phyloP scores from a whole-genome alignment of 1,140 invertebrate species.

The Saccostrea echinata region DNA sequence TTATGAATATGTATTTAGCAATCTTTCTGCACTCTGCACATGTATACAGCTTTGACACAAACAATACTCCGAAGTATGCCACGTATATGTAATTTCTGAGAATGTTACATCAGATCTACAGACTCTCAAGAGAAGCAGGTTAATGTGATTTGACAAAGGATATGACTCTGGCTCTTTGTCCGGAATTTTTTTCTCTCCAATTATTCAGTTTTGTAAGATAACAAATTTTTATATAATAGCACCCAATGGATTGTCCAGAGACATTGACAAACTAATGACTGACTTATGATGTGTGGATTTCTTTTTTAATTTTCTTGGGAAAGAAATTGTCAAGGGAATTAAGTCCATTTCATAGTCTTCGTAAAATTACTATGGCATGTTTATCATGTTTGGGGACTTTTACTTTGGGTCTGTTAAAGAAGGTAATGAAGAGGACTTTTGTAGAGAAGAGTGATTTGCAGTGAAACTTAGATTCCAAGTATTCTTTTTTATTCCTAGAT shows the following conservation, averaged over 20 bases:
- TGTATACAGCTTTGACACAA: background rate
- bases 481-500: background rate
- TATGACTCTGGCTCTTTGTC: background rate
- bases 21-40: background rate
- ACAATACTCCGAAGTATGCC: background rate
- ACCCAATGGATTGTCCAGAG: background rate
- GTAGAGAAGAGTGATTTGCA: conserved; percentile 15
- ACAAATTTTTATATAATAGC: background rate
- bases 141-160: background rate
- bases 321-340: background rate
- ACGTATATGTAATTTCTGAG: background rate
- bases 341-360: background rate
- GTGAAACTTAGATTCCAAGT: background rate
- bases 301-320: background rate
- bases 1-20: background rate
- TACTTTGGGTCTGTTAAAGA: conserved; percentile 28
- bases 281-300: background rate
- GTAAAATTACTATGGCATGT: background rate
- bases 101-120: background rate
- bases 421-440: background rate
- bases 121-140: background rate
- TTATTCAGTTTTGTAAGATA: background rate
- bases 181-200: background rate
- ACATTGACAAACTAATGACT: background rate
- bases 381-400: background rate